These are phyloP conservation scores for Protula sp. DNA, from an alignment of 2,888 invertebrate genomes.

Conservation along the genomic window DNA sequence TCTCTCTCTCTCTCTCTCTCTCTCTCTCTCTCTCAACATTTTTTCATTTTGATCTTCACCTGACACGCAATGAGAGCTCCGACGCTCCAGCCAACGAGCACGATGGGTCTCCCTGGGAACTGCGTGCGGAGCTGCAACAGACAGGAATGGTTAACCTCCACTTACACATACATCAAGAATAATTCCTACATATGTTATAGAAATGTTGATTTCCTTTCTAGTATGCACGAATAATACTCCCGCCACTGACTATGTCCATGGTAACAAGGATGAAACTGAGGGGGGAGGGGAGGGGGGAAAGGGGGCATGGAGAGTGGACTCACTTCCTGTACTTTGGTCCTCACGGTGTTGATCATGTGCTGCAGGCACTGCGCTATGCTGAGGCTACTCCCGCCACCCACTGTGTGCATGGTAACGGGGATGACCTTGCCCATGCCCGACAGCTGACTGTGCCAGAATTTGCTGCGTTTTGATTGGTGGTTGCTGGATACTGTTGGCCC, in stretches of 20 bases:
- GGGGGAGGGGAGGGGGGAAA: too few species aligned
- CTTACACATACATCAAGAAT: too few species aligned
- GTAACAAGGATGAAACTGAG: too few species aligned
- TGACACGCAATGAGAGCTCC: slow-evolving; percentile 73
- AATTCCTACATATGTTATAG: too few species aligned
- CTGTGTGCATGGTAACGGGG: slow-evolving; percentile 58
- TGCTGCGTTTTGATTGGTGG: slow-evolving; percentile 58
- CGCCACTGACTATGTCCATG: too few species aligned
- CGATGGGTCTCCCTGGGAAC: slow-evolving; percentile 66
- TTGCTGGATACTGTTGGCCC: slow-evolving; percentile 40
- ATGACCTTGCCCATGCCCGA: slow-evolving; percentile 67
- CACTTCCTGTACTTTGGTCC: slow-evolving; percentile 66
- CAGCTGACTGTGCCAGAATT: slow-evolving; percentile 68
- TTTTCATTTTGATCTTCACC: slow-evolving; percentile 49
- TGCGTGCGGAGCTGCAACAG: slow-evolving; percentile 59
- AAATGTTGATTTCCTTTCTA: too few species aligned
- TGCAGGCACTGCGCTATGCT: slow-evolving; percentile 51
- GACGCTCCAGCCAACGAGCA: slow-evolving; percentile 72
- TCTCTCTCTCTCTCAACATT: too few species aligned
- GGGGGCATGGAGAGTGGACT: too few species aligned
- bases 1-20: too few species aligned
- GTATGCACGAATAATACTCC: too few species aligned
- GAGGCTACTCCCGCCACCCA: slow-evolving; percentile 43
- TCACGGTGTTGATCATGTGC: slow-evolving; percentile 58
- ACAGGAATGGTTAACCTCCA: too few species aligned